phyloP scores from a whole-genome alignment of 2,113 vertebrate genomes.

The Thomomys bottae region DNA sequence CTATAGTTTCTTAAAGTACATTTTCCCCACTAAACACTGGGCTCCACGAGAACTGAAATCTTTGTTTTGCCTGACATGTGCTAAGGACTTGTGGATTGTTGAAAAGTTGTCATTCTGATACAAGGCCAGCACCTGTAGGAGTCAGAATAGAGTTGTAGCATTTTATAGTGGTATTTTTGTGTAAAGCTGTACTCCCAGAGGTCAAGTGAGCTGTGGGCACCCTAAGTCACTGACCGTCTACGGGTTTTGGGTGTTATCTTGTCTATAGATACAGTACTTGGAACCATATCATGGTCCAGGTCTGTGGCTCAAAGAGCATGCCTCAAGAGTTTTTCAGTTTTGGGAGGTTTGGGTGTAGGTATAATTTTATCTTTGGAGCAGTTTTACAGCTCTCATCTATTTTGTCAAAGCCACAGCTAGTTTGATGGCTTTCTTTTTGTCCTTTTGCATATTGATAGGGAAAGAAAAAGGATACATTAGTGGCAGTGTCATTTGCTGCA shows the following conservation, averaged over 20 bases:
- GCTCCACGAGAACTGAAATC: not conserved
- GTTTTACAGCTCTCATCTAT: not conserved
- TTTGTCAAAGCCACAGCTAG: not conserved
- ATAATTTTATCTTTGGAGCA: slow-evolving; percentile 25
- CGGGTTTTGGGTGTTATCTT: not conserved
- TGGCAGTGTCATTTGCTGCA: not conserved
- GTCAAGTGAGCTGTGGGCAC: not conserved
- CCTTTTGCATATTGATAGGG: not conserved
- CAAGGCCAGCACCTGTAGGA: not conserved
- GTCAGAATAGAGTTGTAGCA: not conserved
- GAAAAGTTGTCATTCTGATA: not conserved
- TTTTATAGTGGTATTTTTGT: not conserved
- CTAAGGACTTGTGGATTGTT: slow-evolving; percentile 22
- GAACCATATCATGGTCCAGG: not conserved
- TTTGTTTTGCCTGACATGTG: not conserved
- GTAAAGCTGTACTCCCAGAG: not conserved
- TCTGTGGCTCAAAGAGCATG: not conserved
- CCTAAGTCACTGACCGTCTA: too few species aligned
- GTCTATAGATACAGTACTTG: not conserved
- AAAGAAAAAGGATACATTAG: not conserved
- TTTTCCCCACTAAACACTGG: not conserved
- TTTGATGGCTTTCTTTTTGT: slow-evolving; percentile 21
- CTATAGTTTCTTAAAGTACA: not conserved
- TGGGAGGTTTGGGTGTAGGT: not conserved
- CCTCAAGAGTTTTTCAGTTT: not conserved